These are phyloP conservation scores for Drosophila atripex DNA, from an alignment of 2,888 invertebrate species.

Conservation along the genomic window DNA sequence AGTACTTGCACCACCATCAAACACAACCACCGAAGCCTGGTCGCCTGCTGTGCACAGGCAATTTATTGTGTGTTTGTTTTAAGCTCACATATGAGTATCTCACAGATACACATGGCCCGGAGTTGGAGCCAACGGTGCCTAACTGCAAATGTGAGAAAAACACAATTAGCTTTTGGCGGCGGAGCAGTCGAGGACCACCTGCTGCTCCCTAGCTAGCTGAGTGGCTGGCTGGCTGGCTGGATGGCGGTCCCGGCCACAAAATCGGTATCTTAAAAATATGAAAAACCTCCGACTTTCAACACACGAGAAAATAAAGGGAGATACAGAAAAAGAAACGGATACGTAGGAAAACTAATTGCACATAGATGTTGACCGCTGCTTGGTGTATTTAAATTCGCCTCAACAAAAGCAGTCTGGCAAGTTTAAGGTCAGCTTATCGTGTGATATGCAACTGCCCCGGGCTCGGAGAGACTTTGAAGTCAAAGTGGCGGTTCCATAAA, in stretches of 20 bases:
- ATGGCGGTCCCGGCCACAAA: conserved; percentile 27
- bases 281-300: conserved; percentile 65
- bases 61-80: conserved; percentile 80
- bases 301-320: conserved; percentile 36
- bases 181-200: conserved; percentile 68
- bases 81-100: conserved; percentile 67
- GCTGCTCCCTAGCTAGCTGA: conserved; percentile 55
- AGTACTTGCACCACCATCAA: conserved; percentile 26
- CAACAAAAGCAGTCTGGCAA: conserved; percentile 74
- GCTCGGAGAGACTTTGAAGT: conserved; percentile 44
- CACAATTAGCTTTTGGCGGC: conserved; percentile 80
- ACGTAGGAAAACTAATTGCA: conserved; percentile 72
- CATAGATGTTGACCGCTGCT: conserved; percentile 69
- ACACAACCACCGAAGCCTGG: conserved; percentile 29
- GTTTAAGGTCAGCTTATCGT: conserved; percentile 73
- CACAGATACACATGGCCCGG: conserved; percentile 42
- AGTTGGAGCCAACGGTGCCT: conserved; percentile 27
- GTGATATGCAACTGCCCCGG: conserved; percentile 57
- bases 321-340: conserved; percentile 32
- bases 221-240: background rate
- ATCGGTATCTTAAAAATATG: conserved; percentile 29
- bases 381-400: conserved; percentile 60
- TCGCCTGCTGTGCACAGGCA: conserved; percentile 73
- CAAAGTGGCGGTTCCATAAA: conserved; percentile 52
- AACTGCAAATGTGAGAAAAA: conserved; percentile 80